Conservation (phyloP, 2,113 vertebrate genomes). For the Salvelinus alpinus region DNA sequence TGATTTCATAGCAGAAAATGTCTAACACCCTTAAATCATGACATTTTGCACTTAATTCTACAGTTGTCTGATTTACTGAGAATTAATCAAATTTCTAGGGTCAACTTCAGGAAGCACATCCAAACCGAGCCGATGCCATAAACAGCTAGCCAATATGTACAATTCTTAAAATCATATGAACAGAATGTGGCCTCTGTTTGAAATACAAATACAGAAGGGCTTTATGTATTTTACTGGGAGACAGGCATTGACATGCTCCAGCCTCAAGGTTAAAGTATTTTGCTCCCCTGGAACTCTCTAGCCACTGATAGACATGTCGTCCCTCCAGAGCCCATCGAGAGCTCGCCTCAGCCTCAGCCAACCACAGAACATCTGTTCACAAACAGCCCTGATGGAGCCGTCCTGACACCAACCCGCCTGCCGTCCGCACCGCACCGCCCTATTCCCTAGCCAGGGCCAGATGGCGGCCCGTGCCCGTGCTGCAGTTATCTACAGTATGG, state of each 20-base stretch:
- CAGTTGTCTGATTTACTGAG: background rate
- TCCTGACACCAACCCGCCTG: slow-evolving; percentile 87
- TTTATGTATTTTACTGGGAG: slow-evolving; percentile 21
- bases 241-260: slow-evolving; percentile 62
- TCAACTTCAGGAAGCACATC: slow-evolving; percentile 1
- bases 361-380: slow-evolving; percentile 99
- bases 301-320: slow-evolving; percentile 90
- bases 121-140: background rate
- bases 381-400: slow-evolving; percentile 94
- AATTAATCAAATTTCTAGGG: slow-evolving; percentile 6
- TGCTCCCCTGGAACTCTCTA: slow-evolving; percentile 60
- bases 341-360: slow-evolving; percentile 72
- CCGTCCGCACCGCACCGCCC: slow-evolving; percentile 73
- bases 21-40: background rate
- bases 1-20: slow-evolving; percentile 2
- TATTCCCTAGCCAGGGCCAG: slow-evolving; percentile 95
- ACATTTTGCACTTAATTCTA: background rate
- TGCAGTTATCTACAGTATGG: slow-evolving; percentile 47
- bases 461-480: slow-evolving; percentile 77
- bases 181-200: slow-evolving; percentile 23
- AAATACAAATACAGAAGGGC: slow-evolving; percentile 39
- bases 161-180: slow-evolving; percentile 26
- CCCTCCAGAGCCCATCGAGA: slow-evolving; percentile 91
- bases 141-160: slow-evolving; percentile 8
- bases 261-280: slow-evolving; percentile 78